These are phyloP conservation scores for Betta splendens DNA, from an alignment of 2,797 vertebrate genomes.

Conservation along the genomic window DNA sequence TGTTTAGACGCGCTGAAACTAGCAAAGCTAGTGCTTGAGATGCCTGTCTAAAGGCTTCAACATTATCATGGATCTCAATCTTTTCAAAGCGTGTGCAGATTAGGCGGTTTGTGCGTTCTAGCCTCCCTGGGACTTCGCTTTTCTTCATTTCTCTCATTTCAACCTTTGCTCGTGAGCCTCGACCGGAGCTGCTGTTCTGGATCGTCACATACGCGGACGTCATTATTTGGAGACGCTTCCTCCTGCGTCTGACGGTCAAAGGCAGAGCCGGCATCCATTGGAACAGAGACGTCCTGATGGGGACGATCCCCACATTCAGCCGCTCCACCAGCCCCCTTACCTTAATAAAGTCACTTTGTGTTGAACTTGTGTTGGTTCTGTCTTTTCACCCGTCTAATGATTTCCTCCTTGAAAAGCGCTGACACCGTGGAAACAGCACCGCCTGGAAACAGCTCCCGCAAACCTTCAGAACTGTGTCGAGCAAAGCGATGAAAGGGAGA, in stretches of 20 bases:
- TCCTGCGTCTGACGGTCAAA: constrained; percentile 18
- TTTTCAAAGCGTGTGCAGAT: too few relatives aligned
- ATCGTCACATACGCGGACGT: constrained; percentile 17
- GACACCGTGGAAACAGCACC: constrained; percentile 19
- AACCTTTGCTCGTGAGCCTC: constrained; percentile 35
- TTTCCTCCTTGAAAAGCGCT: constrained; percentile 30
- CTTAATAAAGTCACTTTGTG: constrained; percentile 77
- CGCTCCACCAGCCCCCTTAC: constrained; percentile 48
- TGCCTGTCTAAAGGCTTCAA: not conserved
- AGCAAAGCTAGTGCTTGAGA: constrained; percentile 4
- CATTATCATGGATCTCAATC: constrained; percentile 2
- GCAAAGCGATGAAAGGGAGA: constrained; percentile 47
- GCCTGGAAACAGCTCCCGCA: constrained; percentile 17
- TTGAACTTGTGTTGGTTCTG: constrained; percentile 68
- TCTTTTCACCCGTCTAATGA: constrained; percentile 58
- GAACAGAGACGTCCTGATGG: constrained; percentile 28
- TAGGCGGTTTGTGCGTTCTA: constrained; percentile 24
- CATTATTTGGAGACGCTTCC: constrained; percentile 28
- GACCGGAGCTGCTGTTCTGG: constrained; percentile 21
- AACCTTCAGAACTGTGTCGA: constrained; percentile 26
- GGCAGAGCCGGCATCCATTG: constrained; percentile 32
- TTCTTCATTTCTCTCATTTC: constrained; percentile 18
- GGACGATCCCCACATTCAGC: constrained; percentile 30
- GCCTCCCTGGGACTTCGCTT: constrained; percentile 8
- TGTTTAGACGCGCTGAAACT: constrained; percentile 31